Evolutionary conservation across 2,113 vertebrate genomes (phyloP).

Genomic region (Galemys pyrenaicus): DNA sequence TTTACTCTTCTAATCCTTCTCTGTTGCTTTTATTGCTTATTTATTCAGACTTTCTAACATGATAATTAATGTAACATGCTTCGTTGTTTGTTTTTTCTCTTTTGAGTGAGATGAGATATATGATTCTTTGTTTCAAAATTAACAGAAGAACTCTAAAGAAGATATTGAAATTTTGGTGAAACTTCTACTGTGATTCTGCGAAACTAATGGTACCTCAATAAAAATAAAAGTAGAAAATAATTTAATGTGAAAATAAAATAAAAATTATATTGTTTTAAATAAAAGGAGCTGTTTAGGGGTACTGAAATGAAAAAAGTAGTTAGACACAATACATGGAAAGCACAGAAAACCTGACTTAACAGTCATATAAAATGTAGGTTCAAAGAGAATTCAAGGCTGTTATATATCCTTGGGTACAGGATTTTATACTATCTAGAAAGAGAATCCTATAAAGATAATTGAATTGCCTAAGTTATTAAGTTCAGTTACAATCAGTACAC

Average conservation of each 20-base stretch:
- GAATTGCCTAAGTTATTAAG: conserved; percentile 25
- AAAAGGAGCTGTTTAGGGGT: neutral
- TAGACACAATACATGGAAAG: conserved; percentile 10
- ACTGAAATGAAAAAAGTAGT: conserved; percentile 19
- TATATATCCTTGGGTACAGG: neutral
- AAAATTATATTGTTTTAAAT: no score
- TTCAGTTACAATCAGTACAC: conserved; percentile 8
- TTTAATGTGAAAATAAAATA: no score
- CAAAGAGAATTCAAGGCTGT: neutral
- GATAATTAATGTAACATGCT: neutral
- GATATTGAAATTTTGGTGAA: neutral
- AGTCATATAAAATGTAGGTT: neutral
- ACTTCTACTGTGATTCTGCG: neutral
- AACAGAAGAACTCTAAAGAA: neutral
- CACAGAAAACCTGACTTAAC: neutral
- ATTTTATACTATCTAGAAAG: neutral
- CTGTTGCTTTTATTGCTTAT: neutral
- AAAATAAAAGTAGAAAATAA: no score
- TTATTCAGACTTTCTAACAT: neutral
- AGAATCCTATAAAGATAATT: neutral
- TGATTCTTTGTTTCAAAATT: conserved; percentile 34
- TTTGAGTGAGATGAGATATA: neutral
- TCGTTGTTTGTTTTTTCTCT: neutral
- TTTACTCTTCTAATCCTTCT: neutral
- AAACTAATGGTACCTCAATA: no score